Conservation (phyloP, 2,113 vertebrate species). For the Neogale vison region DNA sequence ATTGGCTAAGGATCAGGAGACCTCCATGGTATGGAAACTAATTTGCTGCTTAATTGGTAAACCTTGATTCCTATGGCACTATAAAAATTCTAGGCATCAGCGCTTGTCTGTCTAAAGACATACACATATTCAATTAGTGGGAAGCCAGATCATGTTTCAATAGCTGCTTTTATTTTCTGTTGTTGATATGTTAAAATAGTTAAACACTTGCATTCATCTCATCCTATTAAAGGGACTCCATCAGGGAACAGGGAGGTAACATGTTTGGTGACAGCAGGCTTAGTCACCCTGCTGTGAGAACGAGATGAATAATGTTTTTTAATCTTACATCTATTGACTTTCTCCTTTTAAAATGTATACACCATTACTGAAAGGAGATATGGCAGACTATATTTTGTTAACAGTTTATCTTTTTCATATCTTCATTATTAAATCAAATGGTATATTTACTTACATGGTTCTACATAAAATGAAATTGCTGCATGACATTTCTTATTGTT, state of each 20-base stretch:
- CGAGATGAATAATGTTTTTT: slow-evolving; percentile 76
- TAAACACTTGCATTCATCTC: slow-evolving; percentile 59
- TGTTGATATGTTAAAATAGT: slow-evolving; percentile 55
- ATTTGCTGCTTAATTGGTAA: slow-evolving; percentile 37
- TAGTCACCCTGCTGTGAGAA: slow-evolving; percentile 77
- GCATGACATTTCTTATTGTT: slow-evolving; percentile 64
- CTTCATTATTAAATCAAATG: slow-evolving; percentile 80
- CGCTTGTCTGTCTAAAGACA: slow-evolving; percentile 26
- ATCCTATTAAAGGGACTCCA: slow-evolving; percentile 39
- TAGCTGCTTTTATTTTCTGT: slow-evolving; percentile 66
- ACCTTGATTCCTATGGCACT: not conserved
- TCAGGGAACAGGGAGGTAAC: slow-evolving; percentile 59
- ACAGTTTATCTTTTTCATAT: slow-evolving; percentile 76
- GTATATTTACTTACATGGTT: slow-evolving; percentile 73
- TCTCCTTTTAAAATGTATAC: slow-evolving; percentile 69
- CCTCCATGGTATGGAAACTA: not conserved
- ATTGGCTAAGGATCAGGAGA: not conserved
- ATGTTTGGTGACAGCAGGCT: slow-evolving; percentile 69
- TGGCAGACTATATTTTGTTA: slow-evolving; percentile 72
- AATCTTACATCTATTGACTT: slow-evolving; percentile 77
- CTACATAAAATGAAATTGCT: slow-evolving; percentile 61
- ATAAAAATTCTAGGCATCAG: not conserved
- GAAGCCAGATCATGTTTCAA: slow-evolving; percentile 58
- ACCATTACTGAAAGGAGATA: slow-evolving; percentile 56
- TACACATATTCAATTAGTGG: slow-evolving; percentile 37